phyloP scores from a whole-genome alignment of 2,113 vertebrate genomes.

The Centropus unirufus region DNA sequence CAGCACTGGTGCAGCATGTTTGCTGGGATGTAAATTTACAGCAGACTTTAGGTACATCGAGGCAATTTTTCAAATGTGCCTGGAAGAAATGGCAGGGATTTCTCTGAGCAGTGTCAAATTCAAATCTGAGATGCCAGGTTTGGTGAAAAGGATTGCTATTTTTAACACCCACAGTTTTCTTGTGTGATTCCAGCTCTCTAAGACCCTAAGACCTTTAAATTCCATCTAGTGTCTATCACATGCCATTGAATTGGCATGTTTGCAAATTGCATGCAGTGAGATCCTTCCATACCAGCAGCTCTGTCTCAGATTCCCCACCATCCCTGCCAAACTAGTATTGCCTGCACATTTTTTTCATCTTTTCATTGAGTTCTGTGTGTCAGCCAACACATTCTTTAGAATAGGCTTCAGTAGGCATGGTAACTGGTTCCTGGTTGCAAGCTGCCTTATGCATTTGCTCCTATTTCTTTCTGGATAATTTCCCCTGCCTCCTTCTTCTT shows the following conservation, averaged over 20 bases:
- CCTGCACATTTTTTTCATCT: constrained; percentile 82
- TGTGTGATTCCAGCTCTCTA: constrained; percentile 63
- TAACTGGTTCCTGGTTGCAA: constrained; percentile 77
- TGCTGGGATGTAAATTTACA: constrained; percentile 1
- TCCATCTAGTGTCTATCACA: constrained; percentile 78
- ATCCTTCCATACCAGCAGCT: constrained; percentile 75
- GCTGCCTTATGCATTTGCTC: constrained; percentile 70
- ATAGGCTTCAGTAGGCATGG: constrained; percentile 82
- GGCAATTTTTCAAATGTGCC: not conserved
- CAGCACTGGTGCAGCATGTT: rapidly evolving
- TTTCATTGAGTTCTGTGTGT: constrained; percentile 80
- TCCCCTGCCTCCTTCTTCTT: not conserved
- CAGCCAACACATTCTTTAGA: constrained; percentile 83
- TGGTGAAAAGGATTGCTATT: constrained; percentile 52
- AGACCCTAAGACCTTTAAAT: constrained; percentile 76
- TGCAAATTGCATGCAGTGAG: constrained; percentile 80
- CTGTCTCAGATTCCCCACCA: constrained; percentile 80
- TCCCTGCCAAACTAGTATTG: constrained; percentile 76
- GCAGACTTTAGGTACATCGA: constrained; percentile 1
- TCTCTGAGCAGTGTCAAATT: constrained; percentile 5
- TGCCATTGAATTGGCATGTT: constrained; percentile 80
- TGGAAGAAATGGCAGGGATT: constrained; percentile 15
- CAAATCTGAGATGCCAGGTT: constrained; percentile 38
- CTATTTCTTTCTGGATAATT: constrained; percentile 64
- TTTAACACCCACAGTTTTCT: constrained; percentile 53